These are phyloP conservation scores for Atrina japonica DNA, from an alignment of 2,888 invertebrate genomes.

Conservation along the genomic window DNA sequence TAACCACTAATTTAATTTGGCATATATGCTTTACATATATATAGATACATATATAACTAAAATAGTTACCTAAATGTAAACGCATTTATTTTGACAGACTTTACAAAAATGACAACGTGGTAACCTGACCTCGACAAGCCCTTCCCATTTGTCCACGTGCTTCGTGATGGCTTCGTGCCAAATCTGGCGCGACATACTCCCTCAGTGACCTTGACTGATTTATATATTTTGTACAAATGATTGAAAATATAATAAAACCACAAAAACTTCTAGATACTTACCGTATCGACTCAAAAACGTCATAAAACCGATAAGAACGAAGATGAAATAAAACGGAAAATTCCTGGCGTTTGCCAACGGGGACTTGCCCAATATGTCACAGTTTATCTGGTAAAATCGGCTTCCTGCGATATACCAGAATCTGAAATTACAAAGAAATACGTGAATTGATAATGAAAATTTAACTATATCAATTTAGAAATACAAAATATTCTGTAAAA, in stretches of 20 bases:
- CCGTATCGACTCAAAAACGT: slow-evolving; percentile 74
- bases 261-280: slow-evolving; percentile 48
- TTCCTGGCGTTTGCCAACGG: slow-evolving; percentile 45
- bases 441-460: too few species aligned
- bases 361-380: slow-evolving; percentile 40
- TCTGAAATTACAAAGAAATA: too few species aligned
- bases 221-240: not conserved
- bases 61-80: too few species aligned
- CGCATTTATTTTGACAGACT: too few species aligned
- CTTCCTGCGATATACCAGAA: not conserved
- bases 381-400: slow-evolving; percentile 16
- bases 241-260: not conserved
- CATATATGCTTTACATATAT: too few species aligned
- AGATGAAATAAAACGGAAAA: slow-evolving; percentile 42
- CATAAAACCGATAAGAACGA: slow-evolving; percentile 72
- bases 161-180: slow-evolving; percentile 29
- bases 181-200: slow-evolving; percentile 27
- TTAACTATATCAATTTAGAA: too few species aligned
- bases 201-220: slow-evolving; percentile 47
- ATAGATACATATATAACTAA: too few species aligned
- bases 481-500: too few species aligned
- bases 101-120: too few species aligned
- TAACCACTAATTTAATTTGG: too few species aligned
- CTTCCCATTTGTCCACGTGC: slow-evolving; percentile 38
- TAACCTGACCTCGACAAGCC: slow-evolving; percentile 3